phyloP scores from a whole-genome alignment of 2,888 invertebrate genomes.

The Seira musarum region DNA sequence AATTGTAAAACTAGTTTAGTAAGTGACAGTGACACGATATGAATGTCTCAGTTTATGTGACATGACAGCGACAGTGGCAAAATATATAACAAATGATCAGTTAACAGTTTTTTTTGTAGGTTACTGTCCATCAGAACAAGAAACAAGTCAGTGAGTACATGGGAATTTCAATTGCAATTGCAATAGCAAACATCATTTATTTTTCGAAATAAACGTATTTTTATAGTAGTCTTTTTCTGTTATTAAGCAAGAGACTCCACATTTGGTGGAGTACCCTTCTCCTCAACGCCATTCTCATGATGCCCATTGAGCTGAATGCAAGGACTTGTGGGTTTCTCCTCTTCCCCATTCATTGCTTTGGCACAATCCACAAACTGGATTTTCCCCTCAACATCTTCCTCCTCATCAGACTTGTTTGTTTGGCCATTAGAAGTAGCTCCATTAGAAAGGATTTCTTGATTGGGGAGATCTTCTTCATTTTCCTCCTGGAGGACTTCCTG shows the following conservation, averaged over 20 bases:
- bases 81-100: too few species aligned
- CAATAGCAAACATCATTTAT: too few species aligned
- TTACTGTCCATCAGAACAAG: too few species aligned
- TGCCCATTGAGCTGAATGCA: background rate
- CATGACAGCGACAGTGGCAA: too few species aligned
- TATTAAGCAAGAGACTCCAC: background rate
- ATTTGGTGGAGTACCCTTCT: background rate
- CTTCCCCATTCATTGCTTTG: background rate
- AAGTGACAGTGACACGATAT: too few species aligned
- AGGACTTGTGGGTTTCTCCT: background rate
- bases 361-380: background rate
- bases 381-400: background rate
- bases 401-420: conserved; percentile 20
- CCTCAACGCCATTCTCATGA: conserved; percentile 1
- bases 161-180: too few species aligned
- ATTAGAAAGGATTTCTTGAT: conserved; percentile 36
- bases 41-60: too few species aligned
- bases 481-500: conserved; percentile 17
- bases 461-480: conserved; percentile 33
- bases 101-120: too few species aligned
- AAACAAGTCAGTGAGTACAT: too few species aligned
- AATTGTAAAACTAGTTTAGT: too few species aligned
- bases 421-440: background rate
- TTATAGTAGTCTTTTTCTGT: too few species aligned
- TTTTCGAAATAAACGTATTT: too few species aligned